Base-by-base conservation (phyloP, 2,888 invertebrate species). In the Morinoia aosen region DNA sequence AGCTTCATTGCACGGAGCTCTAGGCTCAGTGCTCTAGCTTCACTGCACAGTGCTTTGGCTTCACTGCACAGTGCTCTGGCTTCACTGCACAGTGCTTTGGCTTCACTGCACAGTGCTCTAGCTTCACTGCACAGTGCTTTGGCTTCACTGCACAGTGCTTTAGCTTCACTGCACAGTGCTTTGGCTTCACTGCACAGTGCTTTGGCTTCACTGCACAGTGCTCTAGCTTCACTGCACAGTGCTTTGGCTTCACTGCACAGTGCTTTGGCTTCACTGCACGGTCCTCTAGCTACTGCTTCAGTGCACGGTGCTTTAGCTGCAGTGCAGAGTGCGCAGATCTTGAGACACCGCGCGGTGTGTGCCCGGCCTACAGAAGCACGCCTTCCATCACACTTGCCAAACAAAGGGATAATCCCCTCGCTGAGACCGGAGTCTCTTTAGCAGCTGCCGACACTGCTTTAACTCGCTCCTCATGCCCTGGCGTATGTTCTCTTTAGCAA, bases 401-500 rank as follows among this genome's bases (percentile, higher is more conserved):
- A 88, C 88, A 88, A 25, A 88, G 88, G 88, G 88, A 88, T 88
- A 88, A 88, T 88, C 88, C 61, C 14, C 61, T 48, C 48, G 14
- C 88, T 88, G n/a, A 88, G 88, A 19, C 61, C 12, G 88, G 88
- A 88, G 88, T 88, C 88, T 33, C 88, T 90, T 90, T 19, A 10
- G 90, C 90, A 40, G 90, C 90, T 90, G 90, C 90, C 19, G 90
- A 48, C 90, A 90, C 90, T 48, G 90, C 90, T 90, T 76, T 76
- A 76, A 76, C 76, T 76, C 76, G 76, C 76, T 76, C 76, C 76
- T 76, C 76, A 76, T 76, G 90, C 90, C 16, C 90, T 39, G 90
- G 90, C 90, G 48, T 90, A 39, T 90, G 90, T 90, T 90, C 40
- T 48, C 90, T 39, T 90, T 90, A 90, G 40, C 90, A 39, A 90